A percentile compares a stretch with the other conserved stretches of the same genome.
Conservation (phyloP, 2,113 vertebrate species). For the Octodon degus region DNA sequence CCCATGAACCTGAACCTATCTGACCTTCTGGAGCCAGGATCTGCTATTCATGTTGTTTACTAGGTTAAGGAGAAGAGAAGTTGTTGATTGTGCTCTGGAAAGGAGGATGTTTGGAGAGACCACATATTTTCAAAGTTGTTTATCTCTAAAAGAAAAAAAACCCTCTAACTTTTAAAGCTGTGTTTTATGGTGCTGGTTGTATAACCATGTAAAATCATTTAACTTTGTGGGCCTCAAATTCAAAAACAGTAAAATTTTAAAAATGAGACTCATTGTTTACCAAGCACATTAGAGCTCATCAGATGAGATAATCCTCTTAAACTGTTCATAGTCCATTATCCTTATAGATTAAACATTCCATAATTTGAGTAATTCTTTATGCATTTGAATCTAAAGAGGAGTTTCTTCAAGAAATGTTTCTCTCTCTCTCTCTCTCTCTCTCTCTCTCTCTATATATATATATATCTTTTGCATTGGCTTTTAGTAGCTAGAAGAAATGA, state of each 20-base stretch:
- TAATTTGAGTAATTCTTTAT: neutral
- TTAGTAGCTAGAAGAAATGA: neutral
- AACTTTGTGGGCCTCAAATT: neutral
- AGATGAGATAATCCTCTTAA: neutral
- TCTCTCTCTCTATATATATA: neutral
- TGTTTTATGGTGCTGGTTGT: neutral
- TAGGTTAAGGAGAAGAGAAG: neutral
- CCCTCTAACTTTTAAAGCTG: neutral
- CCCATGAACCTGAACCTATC: neutral
- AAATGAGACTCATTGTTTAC: neutral
- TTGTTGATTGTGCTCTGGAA: neutral
- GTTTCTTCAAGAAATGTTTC: neutral
- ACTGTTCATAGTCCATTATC: neutral
- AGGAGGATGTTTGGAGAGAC: neutral
- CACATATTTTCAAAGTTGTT: neutral
- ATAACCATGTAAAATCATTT: neutral
- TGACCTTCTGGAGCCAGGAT: neutral
- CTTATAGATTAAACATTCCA: neutral
- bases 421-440: neutral
- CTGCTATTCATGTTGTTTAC: neutral
- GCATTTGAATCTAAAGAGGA: neutral
- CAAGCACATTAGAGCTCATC: neutral
- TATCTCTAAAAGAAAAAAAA: neutral
- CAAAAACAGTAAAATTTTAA: slow-evolving; percentile 26
- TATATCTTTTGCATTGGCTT: neutral